Evolutionary conservation across 2,888 invertebrate genomes (phyloP).

Genomic region (Eremobia ochroleuca): DNA sequence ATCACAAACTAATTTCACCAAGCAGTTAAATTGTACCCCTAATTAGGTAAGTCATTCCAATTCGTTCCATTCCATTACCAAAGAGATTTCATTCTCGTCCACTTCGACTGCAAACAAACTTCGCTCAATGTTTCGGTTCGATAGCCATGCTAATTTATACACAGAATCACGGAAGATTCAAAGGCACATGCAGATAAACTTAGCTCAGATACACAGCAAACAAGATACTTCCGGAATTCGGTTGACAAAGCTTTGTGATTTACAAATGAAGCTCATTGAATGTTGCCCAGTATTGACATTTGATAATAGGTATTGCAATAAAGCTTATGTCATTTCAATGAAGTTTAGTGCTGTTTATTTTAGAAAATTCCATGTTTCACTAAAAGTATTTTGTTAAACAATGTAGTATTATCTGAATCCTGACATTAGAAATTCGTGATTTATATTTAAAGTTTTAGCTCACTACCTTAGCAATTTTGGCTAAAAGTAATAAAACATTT

Average conservation of each 20-base stretch:
- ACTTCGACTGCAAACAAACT: conserved; percentile 37
- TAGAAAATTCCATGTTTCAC: background rate
- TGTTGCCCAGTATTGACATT: background rate
- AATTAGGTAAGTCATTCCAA: conserved; percentile 21
- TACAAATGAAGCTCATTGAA: conserved; percentile 26
- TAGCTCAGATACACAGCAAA: conserved; percentile 13
- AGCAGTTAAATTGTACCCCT: background rate
- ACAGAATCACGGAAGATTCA: conserved; percentile 20
- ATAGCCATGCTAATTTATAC: conserved; percentile 6
- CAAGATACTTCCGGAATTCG: conserved; percentile 9
- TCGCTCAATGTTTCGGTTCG: conserved; percentile 5
- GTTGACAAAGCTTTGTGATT: conserved; percentile 33
- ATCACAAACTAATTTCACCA: background rate
- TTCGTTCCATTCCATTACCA: background rate
- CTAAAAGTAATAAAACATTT: background rate
- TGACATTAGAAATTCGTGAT: background rate
- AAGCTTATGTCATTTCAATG: background rate
- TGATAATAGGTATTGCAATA: background rate
- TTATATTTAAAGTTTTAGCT: background rate
- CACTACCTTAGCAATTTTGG: background rate
- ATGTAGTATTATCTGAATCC: background rate
- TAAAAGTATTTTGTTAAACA: background rate
- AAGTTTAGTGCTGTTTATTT: background rate
- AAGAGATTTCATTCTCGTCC: conserved; percentile 44
- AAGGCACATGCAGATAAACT: conserved; percentile 28